Conservation (phyloP, 1,140 invertebrate species). For the Macrocentrus cingulum region DNA sequence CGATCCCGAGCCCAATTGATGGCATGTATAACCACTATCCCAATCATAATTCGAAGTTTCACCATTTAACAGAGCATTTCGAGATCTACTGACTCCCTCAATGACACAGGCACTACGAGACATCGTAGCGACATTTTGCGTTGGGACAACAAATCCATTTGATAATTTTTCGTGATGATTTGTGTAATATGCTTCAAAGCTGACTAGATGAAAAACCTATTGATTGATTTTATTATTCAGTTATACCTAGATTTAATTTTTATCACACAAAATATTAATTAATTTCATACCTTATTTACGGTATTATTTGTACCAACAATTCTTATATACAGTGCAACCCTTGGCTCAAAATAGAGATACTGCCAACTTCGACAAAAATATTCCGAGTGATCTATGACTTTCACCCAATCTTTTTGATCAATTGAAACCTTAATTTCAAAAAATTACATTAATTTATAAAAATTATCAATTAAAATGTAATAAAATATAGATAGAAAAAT, state of each 20-base stretch:
- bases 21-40: constrained; percentile 98
- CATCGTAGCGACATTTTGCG: constrained; percentile 89
- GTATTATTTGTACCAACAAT: constrained; percentile 95
- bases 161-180: constrained; percentile 73
- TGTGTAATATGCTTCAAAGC: constrained; percentile 87
- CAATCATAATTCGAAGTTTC: constrained; percentile 95
- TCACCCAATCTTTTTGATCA: constrained; percentile 93
- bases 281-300: constrained; percentile 77
- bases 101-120: constrained; percentile 87
- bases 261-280: constrained; percentile 47
- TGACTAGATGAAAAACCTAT: constrained; percentile 90
- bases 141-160: constrained; percentile 81
- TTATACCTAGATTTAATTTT: not conserved
- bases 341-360: constrained; percentile 85
- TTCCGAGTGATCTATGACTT: constrained; percentile 86
- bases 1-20: constrained; percentile 93
- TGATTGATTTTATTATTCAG: constrained; percentile 10
- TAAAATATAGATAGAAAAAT: not conserved
- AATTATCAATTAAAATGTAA: not conserved
- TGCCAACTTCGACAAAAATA: constrained; percentile 97
- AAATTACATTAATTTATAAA: constrained; percentile 12
- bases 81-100: constrained; percentile 85
- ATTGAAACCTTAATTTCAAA: constrained; percentile 72
- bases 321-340: constrained; percentile 87
- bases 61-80: constrained; percentile 95